Conservation (phyloP, 2,797 vertebrate genomes). For the Hydrophis major region DNA sequence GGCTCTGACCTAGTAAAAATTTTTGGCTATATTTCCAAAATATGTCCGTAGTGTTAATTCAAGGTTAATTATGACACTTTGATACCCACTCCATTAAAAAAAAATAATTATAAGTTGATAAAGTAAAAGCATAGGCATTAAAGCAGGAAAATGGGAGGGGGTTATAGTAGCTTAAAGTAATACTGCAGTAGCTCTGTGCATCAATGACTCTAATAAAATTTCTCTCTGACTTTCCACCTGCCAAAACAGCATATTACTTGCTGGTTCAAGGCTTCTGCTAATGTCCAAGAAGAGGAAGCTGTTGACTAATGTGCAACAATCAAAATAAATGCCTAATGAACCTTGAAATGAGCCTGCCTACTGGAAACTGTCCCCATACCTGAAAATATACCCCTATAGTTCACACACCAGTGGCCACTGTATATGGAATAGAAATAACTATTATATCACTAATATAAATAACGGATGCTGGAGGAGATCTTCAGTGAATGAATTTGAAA, state of each 20-base stretch:
- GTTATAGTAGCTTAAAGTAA: slow-evolving; percentile 31
- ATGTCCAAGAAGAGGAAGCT: slow-evolving; percentile 48
- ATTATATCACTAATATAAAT: slow-evolving; percentile 39
- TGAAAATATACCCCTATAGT: slow-evolving; percentile 44
- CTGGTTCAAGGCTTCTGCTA: slow-evolving; percentile 46
- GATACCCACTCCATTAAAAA: background rate
- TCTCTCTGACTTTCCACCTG: slow-evolving; percentile 44
- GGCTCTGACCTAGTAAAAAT: background rate
- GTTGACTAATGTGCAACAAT: slow-evolving; percentile 48
- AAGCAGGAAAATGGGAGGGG: slow-evolving; percentile 20
- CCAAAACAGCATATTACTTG: slow-evolving; percentile 52
- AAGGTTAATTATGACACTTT: background rate
- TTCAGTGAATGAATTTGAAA: slow-evolving; percentile 51
- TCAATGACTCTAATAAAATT: slow-evolving; percentile 48
- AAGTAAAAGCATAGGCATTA: slow-evolving; percentile 31
- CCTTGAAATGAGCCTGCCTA: slow-evolving; percentile 49
- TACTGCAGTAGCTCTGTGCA: slow-evolving; percentile 43
- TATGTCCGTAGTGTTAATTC: background rate
- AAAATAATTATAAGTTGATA: background rate
- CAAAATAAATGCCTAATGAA: slow-evolving; percentile 57
- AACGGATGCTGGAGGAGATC: slow-evolving; percentile 35
- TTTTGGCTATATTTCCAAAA: background rate
- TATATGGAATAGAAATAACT: slow-evolving; percentile 39
- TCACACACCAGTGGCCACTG: slow-evolving; percentile 43
- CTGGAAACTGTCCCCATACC: slow-evolving; percentile 41